Percentiles rank a stretch among this genome's conserved stretches.
Evolutionary conservation across 2,113 vertebrate species (phyloP).

Genomic region (Bagarius yarrelli): DNA sequence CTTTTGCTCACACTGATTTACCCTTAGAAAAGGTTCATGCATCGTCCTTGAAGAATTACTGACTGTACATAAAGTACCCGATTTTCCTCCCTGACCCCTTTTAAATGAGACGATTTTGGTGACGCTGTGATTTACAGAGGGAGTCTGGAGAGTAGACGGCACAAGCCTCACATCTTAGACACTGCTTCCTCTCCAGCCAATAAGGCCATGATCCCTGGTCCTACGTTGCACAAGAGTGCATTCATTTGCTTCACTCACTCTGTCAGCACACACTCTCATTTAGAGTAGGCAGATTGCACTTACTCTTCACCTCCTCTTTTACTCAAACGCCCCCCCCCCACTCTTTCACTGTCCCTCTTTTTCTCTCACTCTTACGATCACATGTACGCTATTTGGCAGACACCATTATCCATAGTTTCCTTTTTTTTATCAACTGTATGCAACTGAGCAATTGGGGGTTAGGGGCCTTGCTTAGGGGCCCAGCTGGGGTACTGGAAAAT

Average conservation of each 20-base stretch:
- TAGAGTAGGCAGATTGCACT: constrained; percentile 44
- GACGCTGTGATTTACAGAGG: constrained; percentile 62
- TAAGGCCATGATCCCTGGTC: constrained; percentile 36
- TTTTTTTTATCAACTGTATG: no score
- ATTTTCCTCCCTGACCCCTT: constrained; percentile 61
- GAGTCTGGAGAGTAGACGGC: constrained; percentile 33
- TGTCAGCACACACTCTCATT: constrained; percentile 45
- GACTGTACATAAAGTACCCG: constrained; percentile 56
- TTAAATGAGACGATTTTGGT: constrained; percentile 67
- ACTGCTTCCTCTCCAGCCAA: constrained; percentile 24
- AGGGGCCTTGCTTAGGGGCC: no score
- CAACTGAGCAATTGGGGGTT: no score
- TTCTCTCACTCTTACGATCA: background rate
- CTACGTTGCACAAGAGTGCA: constrained; percentile 17
- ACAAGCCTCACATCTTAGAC: constrained; percentile 11
- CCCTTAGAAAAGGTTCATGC: constrained; percentile 65
- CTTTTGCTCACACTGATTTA: constrained; percentile 63
- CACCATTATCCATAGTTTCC: no score
- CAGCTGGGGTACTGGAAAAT: no score
- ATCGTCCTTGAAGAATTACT: constrained; percentile 62
- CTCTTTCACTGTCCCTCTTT: no score
- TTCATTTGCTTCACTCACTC: constrained; percentile 52
- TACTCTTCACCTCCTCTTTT: background rate
- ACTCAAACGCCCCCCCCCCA: no score
- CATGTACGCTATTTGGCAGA: no score